Evolutionary conservation across 2,113 vertebrate genomes (phyloP).

Genomic region (Heloderma charlesbogerti): DNA sequence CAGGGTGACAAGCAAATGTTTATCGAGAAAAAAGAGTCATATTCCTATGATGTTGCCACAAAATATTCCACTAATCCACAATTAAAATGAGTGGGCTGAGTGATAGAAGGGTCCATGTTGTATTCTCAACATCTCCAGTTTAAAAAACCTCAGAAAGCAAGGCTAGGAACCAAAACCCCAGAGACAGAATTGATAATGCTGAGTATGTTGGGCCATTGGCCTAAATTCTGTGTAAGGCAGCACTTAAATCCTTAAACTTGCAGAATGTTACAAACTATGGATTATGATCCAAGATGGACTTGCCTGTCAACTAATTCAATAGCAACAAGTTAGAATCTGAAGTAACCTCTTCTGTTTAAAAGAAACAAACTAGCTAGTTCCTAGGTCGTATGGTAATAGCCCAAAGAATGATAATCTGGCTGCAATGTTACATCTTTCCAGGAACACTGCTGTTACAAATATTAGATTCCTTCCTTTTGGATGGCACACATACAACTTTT

Average conservation of each 20-base stretch:
- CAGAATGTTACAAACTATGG: not conserved
- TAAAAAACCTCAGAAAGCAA: not conserved
- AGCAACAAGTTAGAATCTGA: not conserved
- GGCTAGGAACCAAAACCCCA: not conserved
- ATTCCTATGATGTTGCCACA: not conserved
- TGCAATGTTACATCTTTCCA: not conserved
- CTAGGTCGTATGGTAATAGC: not conserved
- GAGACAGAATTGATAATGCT: not conserved
- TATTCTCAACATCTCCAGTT: not conserved
- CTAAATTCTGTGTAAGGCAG: not conserved
- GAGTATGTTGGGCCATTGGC: not conserved
- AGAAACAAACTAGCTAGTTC: not conserved
- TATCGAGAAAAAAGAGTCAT: not conserved
- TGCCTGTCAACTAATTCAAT: not conserved
- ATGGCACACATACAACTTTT: not conserved
- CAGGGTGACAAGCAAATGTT: not conserved
- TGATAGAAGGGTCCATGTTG: not conserved
- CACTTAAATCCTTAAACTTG: not conserved
- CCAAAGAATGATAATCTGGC: not conserved
- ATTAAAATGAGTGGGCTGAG: not conserved
- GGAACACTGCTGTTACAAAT: not conserved
- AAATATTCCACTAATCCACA: not conserved
- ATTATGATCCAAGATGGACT: not conserved
- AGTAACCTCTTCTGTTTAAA: not conserved
- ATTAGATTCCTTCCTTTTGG: not conserved